Base-by-base conservation (phyloP, 2,113 vertebrate genomes). In the Lontra canadensis region DNA sequence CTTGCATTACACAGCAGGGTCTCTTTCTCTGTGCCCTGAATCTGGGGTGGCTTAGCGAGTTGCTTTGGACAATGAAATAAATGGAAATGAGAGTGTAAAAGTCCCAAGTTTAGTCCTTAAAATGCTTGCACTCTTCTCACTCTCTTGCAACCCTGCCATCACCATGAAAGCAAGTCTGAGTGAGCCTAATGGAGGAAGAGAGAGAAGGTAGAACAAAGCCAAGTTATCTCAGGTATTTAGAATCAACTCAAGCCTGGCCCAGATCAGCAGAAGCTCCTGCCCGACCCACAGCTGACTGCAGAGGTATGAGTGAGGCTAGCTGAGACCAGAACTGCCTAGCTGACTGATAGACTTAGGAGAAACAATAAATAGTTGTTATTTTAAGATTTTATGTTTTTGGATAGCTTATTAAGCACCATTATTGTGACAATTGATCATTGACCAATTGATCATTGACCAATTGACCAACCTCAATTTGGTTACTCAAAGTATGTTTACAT, bases 391-490 rank as follows among this genome's bases (percentile, higher is more conserved):
- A 55, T 26, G 3, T 80, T 92, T 92, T 20, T 31, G n/a, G n/a
- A 65, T 83, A 44, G 14, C 42, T 84, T 71, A 83, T 92, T 92
- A 79, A 47, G 25, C 61, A 73, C 2, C 23, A 73, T 79, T 69
- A 42, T 52, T 65, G 14, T 88, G 49, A 69, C 18, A 59, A 57
- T 23, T 92, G 47, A 31, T 82, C 65, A 94, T 42, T n/a, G 39
- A n/a, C n/a, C 18, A 59, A 57, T 23, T 92, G 47, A 31, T 82
- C 65, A 94, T 42, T n/a, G 39, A n/a, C n/a, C n/a, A n/a, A n/a
- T n/a, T n/a, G n/a, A n/a, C n/a, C n/a, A n/a, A n/a, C n/a, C n/a
- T 85, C 84, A 71, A 73, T 83, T 63, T 93, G 59, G 31, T 88
- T 91, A 36, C 23, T 73, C 42, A 39, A 61, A 83, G 12, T 81